Conservation (phyloP, 2,888 invertebrate species). For the Palloptera scutellata region DNA sequence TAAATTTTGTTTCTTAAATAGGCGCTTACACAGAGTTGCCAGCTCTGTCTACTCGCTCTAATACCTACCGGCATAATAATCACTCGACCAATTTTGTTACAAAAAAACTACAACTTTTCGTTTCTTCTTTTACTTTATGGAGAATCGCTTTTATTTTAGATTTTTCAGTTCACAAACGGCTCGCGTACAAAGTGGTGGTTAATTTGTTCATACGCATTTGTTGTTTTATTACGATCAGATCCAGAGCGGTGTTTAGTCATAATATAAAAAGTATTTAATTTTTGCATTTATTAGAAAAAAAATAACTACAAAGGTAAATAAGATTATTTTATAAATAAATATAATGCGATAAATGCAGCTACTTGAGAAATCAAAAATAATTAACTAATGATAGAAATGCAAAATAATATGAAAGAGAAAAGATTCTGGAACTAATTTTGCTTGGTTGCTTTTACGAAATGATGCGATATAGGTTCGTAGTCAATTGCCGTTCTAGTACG, state of each 20-base stretch:
- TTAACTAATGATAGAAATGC: neutral
- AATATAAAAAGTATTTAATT: neutral
- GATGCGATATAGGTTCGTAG: conserved; percentile 1
- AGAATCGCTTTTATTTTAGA: conserved; percentile 15
- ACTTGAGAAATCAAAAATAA: neutral
- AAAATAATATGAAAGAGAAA: neutral
- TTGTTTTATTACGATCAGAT: conserved; percentile 11
- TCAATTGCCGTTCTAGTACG: neutral
- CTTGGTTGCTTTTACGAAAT: neutral
- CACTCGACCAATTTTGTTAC: too few relatives aligned
- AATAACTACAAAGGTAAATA: neutral
- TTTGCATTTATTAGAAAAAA: neutral
- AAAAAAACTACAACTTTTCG: too few relatives aligned
- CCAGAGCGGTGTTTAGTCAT: neutral
- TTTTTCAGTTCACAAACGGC: conserved; percentile 33
- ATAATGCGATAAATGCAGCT: neutral
- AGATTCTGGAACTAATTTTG: neutral
- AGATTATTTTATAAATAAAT: neutral
- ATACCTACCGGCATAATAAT: too few relatives aligned
- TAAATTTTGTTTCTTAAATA: too few relatives aligned
- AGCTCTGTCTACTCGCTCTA: too few relatives aligned
- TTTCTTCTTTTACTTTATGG: too few relatives aligned
- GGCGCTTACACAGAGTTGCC: too few relatives aligned
- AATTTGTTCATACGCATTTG: too few relatives aligned
- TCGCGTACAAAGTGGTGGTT: conserved; percentile 18